Percentiles rank a stretch among this genome's conserved stretches.
Conservation (phyloP, 2,797 vertebrate species). For the Sebastes umbrosus region DNA sequence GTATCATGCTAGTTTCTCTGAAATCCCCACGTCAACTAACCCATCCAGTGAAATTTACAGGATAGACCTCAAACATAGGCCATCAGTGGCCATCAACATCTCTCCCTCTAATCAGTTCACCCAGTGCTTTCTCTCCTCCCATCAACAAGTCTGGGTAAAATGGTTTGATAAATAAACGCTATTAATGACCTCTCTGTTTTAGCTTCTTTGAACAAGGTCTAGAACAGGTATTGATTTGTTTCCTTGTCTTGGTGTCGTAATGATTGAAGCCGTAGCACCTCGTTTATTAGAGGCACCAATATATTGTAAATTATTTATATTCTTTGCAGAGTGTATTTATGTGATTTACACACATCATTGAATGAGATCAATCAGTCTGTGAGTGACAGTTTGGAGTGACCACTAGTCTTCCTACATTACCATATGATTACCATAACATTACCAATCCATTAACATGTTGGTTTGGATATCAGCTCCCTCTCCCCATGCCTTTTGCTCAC, state of each 20-base stretch:
- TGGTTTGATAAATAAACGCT: background rate
- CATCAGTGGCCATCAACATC: conserved; percentile 1
- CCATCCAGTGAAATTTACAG: conserved; percentile 7
- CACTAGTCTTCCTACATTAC: conserved; percentile 32
- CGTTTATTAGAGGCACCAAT: background rate
- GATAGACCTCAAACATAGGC: conserved; percentile 9
- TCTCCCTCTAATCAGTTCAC: background rate
- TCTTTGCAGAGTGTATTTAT: background rate
- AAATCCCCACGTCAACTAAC: background rate
- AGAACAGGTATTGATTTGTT: background rate
- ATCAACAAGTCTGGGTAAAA: background rate
- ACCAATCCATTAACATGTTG: conserved; percentile 45
- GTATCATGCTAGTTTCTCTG: conserved; percentile 18
- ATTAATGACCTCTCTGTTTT: background rate
- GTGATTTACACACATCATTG: background rate
- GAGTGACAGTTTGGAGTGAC: conserved; percentile 34
- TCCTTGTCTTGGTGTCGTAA: background rate
- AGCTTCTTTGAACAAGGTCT: background rate
- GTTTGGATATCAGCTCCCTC: conserved; percentile 21
- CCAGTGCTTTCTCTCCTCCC: background rate
- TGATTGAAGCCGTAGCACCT: background rate
- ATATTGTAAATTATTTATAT: background rate
- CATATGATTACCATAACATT: conserved; percentile 58
- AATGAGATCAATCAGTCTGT: background rate
- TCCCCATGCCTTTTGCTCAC: background rate